Evolutionary conservation across 92 coral and sea anemone species (phyloP), one percentile per base, ranked within the genome.

Genomic region (Chrysogorgia sp.): DNA sequence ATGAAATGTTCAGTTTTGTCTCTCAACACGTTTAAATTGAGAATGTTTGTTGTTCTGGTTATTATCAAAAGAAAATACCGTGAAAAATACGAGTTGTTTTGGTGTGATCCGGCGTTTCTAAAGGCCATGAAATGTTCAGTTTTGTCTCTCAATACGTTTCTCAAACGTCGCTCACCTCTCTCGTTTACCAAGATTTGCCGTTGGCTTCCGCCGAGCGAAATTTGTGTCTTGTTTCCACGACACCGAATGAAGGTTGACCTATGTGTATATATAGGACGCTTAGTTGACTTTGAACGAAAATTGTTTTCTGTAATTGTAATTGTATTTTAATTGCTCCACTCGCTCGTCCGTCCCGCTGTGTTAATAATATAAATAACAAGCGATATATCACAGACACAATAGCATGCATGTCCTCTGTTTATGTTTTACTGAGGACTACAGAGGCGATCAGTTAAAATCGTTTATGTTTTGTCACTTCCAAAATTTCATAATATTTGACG

Each of bases 261-360:
- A 69, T 69, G 76, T 8, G 43, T 29, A 15, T 17, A 61, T 22
- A 47, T 7, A 6, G n/a, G 53, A 47, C 53, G n/a, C 40, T 64
- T 20, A 64, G 49, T 33, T 47, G 28, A 29, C 24, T 28, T 25
- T 30, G 55, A 69, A 69, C 30, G 76, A 69, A 26, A 48, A 10
- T 47, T 37, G 40, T 69, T 69, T 10, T 31, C 21, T 4, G 50
- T 69, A 49, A 69, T 69, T 69, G 76, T 69, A 49, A 69, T 69
- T 69, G 76, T 69, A 35, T 69, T 69, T 69, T 69, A 69, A 69
- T 69, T 28, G 30, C 76, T 69, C 17, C 17, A 67, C 25, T 67
- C 56, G 31, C 41, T 49, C 76, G 12, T 26, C 41, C 26, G 45
- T 58, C 59, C 76, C 15, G 60, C 76, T 69, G 76, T 30, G 60